Conservation (phyloP, 2,888 invertebrate genomes). For the Fragum whitleyi region DNA sequence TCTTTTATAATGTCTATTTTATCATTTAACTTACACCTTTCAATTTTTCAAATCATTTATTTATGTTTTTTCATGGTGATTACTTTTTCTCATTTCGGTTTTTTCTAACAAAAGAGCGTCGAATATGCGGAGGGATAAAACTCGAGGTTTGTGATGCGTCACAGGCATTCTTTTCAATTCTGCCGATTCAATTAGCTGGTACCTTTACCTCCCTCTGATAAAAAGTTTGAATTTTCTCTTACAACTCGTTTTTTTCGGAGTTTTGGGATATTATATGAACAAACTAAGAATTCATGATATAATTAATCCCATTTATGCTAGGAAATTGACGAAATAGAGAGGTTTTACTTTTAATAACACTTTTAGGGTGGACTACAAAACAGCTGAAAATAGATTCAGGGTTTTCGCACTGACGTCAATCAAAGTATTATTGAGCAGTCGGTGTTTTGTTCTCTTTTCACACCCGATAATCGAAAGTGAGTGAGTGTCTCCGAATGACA, state of each 20-base stretch:
- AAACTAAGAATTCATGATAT: too few relatives aligned
- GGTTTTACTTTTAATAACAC: too few relatives aligned
- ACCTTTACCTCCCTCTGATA: conserved; percentile 70
- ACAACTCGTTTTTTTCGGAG: too few relatives aligned
- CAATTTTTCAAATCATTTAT: neutral
- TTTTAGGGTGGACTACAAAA: neutral
- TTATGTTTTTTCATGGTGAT: conserved; percentile 38
- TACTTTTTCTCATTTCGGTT: conserved; percentile 77
- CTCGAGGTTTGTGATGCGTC: conserved; percentile 80
- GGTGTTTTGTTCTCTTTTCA: conserved; percentile 78
- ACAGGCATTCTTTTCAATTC: conserved; percentile 83
- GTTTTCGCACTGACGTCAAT: conserved; percentile 83
- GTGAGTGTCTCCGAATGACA: conserved; percentile 60
- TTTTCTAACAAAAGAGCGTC: conserved; percentile 81
- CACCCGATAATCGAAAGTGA: conserved; percentile 61
- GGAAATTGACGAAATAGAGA: too few relatives aligned
- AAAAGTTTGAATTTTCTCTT: conserved; percentile 22
- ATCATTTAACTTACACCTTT: neutral
- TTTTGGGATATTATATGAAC: too few relatives aligned
- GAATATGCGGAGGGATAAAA: conserved; percentile 81
- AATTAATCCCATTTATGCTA: too few relatives aligned
- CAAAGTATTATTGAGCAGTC: conserved; percentile 82
- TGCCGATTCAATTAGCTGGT: conserved; percentile 82
- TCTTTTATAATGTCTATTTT: neutral
- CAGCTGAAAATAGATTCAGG: conserved; percentile 73